Percentiles rank a stretch among this genome's conserved stretches.
Evolutionary conservation across 2,888 invertebrate species (phyloP).

Genomic region (Cosmopolites sordidus): DNA sequence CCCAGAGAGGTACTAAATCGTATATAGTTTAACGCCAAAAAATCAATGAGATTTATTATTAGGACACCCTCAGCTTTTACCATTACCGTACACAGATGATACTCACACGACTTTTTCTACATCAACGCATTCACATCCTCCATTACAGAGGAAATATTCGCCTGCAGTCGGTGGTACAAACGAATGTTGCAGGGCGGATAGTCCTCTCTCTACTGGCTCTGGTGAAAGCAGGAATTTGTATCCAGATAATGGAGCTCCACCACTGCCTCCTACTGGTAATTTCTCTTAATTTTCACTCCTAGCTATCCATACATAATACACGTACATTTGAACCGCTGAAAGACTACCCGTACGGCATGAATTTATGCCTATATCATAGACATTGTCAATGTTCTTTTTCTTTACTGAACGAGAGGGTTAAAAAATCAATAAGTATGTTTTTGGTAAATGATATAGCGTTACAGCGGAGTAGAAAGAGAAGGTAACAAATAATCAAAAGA

Average conservation of each 20-base stretch:
- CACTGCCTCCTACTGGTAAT: conserved; percentile 50
- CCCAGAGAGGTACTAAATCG: conserved; percentile 58
- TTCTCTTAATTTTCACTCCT: no score
- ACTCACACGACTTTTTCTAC: conserved; percentile 43
- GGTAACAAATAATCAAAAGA: no score
- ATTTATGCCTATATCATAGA: no score
- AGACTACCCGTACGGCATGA: no score
- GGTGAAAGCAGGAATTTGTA: conserved; percentile 50
- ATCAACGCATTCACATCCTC: conserved; percentile 54
- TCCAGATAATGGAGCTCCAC: conserved; percentile 44
- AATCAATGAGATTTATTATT: not conserved
- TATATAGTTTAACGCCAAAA: no score
- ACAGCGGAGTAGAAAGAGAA: no score
- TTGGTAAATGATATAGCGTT: no score
- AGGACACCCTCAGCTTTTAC: conserved; percentile 62
- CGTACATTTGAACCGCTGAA: no score
- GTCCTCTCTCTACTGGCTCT: conserved; percentile 49
- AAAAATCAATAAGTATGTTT: no score
- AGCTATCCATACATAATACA: no score
- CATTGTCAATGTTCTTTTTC: no score
- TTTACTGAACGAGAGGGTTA: no score
- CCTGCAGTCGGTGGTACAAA: conserved; percentile 49
- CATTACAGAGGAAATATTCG: conserved; percentile 68
- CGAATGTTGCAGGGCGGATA: conserved; percentile 54
- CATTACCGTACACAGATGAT: conserved; percentile 60